Evolutionary conservation across 2,888 invertebrate genomes (phyloP).

Genomic region (Prenolepis imparis): DNA sequence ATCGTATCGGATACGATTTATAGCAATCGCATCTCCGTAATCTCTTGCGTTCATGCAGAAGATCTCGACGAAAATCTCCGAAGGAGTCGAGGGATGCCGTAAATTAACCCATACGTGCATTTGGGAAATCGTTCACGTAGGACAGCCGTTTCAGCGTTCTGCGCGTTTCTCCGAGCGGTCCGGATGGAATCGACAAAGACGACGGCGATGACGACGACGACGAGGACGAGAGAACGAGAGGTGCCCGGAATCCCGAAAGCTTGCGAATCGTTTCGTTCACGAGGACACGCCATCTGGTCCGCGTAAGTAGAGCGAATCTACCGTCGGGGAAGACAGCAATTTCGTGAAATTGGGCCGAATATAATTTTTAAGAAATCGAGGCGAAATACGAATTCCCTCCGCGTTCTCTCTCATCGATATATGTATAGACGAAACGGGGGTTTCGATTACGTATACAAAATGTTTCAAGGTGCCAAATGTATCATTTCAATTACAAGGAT

Average conservation of each 20-base stretch:
- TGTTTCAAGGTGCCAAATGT: not conserved
- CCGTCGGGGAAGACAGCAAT: constrained; percentile 64
- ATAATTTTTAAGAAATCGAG: constrained; percentile 75
- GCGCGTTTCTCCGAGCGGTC: constrained; percentile 49
- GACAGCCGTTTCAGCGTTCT: constrained; percentile 32
- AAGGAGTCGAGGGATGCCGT: constrained; percentile 28
- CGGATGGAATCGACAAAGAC: constrained; percentile 42
- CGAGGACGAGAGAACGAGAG: constrained; percentile 36
- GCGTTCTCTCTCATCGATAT: constrained; percentile 67
- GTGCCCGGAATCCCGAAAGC: constrained; percentile 47
- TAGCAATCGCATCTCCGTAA: constrained; percentile 42
- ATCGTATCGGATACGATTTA: constrained; percentile 43
- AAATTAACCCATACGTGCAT: constrained; percentile 54
- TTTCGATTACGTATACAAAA: not conserved
- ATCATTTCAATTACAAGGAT: constrained; percentile 9
- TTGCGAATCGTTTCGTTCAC: constrained; percentile 48
- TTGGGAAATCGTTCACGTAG: constrained; percentile 58
- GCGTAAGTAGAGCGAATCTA: constrained; percentile 31
- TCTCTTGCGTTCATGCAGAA: constrained; percentile 44
- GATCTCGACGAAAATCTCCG: constrained; percentile 42
- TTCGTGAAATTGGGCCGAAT: constrained; percentile 71
- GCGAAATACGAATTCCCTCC: constrained; percentile 65
- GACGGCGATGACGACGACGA: constrained; percentile 15
- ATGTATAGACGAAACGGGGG: constrained; percentile 5
- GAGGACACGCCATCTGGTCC: constrained; percentile 53